Conservation (phyloP, 2,888 invertebrate genomes). For the Cryptocephalus moraei region DNA sequence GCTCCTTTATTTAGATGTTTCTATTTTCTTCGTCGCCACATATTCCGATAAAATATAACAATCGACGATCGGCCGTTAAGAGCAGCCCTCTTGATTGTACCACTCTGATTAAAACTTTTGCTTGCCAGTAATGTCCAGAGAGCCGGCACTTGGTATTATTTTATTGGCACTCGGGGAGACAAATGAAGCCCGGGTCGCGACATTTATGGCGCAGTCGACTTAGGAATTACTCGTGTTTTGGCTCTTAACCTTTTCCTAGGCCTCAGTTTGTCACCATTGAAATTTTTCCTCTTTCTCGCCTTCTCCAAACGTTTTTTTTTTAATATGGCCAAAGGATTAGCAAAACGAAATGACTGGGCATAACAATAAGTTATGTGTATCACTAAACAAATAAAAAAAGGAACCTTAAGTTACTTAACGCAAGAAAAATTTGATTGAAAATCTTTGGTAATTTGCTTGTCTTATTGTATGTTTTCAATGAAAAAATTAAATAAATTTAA, state of each 20-base stretch:
- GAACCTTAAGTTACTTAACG: no score
- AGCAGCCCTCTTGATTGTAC: constrained; percentile 36
- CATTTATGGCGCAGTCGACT: constrained; percentile 32
- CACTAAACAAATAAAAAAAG: no score
- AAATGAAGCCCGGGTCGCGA: constrained; percentile 41
- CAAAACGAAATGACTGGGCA: no score
- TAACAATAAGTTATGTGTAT: no score
- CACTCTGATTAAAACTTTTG: constrained; percentile 31
- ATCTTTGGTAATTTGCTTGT: no score
- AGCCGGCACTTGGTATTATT: constrained; percentile 36
- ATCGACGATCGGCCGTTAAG: constrained; percentile 17
- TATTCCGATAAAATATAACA: constrained; percentile 9
- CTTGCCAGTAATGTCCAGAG: constrained; percentile 33
- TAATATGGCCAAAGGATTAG: no score
- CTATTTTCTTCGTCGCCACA: background rate
- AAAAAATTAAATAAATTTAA: no score
- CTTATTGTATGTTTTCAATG: no score
- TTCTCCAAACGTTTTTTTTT: no score
- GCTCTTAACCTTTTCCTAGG: constrained; percentile 3
- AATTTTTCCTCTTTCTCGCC: background rate
- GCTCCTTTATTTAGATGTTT: background rate
- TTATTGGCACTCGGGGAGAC: constrained; percentile 39
- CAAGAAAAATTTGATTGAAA: no score
- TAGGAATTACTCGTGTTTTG: constrained; percentile 4
- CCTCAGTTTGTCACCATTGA: constrained; percentile 4